phyloP scores from a whole-genome alignment of 2,888 invertebrate genomes.

The Cheilosia vernalis region DNA sequence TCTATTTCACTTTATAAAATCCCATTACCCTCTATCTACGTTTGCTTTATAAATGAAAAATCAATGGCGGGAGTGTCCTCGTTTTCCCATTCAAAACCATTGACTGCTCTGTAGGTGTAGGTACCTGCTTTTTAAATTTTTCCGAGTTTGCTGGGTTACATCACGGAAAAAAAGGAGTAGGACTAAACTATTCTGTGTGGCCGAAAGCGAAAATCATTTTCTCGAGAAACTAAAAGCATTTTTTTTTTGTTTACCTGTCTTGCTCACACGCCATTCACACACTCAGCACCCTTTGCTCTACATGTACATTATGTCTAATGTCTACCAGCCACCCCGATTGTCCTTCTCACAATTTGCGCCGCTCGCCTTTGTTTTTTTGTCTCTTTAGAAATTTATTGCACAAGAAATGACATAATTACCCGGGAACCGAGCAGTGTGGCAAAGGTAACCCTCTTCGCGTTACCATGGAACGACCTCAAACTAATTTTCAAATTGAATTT shows the following conservation, averaged over 20 bases:
- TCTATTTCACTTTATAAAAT: background rate
- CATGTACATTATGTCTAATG: constrained; percentile 20
- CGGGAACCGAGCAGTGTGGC: background rate
- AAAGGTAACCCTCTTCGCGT: constrained; percentile 15
- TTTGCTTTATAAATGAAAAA: constrained; percentile 42
- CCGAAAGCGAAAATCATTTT: constrained; percentile 15
- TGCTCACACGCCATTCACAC: constrained; percentile 4
- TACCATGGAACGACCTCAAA: constrained; percentile 55
- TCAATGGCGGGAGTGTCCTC: constrained; percentile 52
- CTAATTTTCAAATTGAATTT: constrained; percentile 69
- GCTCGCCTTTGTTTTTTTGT: background rate
- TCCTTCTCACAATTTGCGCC: background rate
- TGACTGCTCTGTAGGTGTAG: constrained; percentile 4
- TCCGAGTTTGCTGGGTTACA: constrained; percentile 30
- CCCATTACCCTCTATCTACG: background rate
- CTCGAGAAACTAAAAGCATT: constrained; percentile 31
- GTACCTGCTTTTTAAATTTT: constrained; percentile 10
- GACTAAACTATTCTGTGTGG: background rate
- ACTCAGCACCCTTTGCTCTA: constrained; percentile 15
- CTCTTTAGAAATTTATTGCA: constrained; percentile 62
- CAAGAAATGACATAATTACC: constrained; percentile 65
- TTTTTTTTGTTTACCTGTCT: background rate
- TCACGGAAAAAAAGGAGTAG: constrained; percentile 13
- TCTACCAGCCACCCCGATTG: constrained; percentile 3
- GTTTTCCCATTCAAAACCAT: constrained; percentile 21